Evolutionary conservation across 2,113 vertebrate species (phyloP).

Genomic region (Camarhynchus parvulus): DNA sequence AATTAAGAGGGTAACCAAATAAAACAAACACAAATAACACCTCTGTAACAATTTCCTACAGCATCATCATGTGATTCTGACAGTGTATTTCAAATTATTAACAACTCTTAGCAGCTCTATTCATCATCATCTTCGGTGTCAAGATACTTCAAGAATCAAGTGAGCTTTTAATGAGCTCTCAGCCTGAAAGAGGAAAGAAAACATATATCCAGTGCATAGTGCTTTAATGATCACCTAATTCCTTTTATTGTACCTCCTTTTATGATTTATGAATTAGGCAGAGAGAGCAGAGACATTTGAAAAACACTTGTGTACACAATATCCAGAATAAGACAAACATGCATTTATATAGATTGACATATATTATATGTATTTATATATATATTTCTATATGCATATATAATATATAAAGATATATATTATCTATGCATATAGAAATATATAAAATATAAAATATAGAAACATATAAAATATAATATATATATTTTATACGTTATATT

Average conservation of each 20-base stretch:
- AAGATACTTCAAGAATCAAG: constrained; percentile 56
- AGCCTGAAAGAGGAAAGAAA: constrained; percentile 12
- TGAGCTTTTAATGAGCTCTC: constrained; percentile 69
- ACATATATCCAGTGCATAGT: neutral
- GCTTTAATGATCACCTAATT: constrained; percentile 61
- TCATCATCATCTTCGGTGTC: constrained; percentile 61
- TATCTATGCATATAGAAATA: no score
- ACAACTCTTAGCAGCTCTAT: constrained; percentile 41
- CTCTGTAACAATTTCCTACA: neutral
- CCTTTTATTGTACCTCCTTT: neutral
- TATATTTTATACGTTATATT: no score
- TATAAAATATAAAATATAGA: no score
- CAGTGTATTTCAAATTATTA: constrained; percentile 56
- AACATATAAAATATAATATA: no score
- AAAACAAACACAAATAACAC: constrained; percentile 58
- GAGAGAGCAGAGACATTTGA: neutral
- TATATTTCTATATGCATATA: no score
- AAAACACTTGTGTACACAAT: neutral
- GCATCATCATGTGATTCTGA: constrained; percentile 8
- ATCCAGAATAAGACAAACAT: neutral
- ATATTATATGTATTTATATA: no score
- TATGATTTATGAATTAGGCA: constrained; percentile 61
- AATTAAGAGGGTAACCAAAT: constrained; percentile 12
- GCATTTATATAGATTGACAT: neutral
- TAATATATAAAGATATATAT: no score